A percentile compares a stretch with the other conserved stretches of the same genome.
phyloP scores from a whole-genome alignment of 1,140 invertebrate genomes.

The Drosophila quadrilineata region DNA sequence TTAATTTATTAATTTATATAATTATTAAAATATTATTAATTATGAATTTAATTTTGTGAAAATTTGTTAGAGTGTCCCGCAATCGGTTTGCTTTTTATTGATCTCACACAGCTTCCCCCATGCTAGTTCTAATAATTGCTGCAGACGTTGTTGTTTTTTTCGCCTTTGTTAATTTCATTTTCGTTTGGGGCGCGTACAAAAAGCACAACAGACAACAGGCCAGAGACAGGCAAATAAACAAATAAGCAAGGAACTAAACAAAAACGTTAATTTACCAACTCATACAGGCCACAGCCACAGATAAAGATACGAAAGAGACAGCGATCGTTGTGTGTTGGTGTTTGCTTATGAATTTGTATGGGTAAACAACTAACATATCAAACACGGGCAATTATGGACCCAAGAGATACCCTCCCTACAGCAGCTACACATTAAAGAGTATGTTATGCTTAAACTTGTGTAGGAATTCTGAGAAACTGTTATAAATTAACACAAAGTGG shows the following conservation, averaged over 20 bases:
- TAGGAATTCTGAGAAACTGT: too few species aligned
- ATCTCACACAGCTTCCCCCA: too few species aligned
- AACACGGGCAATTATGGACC: neutral
- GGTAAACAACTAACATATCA: slow-evolving; percentile 37
- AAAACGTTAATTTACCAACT: slow-evolving; percentile 59
- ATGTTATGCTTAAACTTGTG: too few species aligned
- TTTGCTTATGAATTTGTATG: slow-evolving; percentile 36
- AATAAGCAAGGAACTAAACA: slow-evolving; percentile 65
- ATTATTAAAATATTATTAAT: too few species aligned
- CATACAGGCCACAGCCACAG: slow-evolving; percentile 27
- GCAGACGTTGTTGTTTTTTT: slow-evolving; percentile 42
- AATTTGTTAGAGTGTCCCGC: too few species aligned
- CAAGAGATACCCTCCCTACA: slow-evolving; percentile 15
- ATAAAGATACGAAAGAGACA: slow-evolving; percentile 13
- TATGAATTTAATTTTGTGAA: too few species aligned
- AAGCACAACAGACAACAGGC: slow-evolving; percentile 27
- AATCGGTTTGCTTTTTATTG: too few species aligned
- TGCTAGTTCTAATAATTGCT: slow-evolving; percentile 35
- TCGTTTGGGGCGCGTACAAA: slow-evolving; percentile 45
- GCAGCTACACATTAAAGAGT: too few species aligned
- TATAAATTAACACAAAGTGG: too few species aligned
- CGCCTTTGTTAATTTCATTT: slow-evolving; percentile 62
- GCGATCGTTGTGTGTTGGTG: slow-evolving; percentile 12
- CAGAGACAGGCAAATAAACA: slow-evolving; percentile 66
- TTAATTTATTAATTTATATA: too few species aligned